Evolutionary conservation across 2,797 vertebrate species (phyloP).

Genomic region (Staurois parvus): DNA sequence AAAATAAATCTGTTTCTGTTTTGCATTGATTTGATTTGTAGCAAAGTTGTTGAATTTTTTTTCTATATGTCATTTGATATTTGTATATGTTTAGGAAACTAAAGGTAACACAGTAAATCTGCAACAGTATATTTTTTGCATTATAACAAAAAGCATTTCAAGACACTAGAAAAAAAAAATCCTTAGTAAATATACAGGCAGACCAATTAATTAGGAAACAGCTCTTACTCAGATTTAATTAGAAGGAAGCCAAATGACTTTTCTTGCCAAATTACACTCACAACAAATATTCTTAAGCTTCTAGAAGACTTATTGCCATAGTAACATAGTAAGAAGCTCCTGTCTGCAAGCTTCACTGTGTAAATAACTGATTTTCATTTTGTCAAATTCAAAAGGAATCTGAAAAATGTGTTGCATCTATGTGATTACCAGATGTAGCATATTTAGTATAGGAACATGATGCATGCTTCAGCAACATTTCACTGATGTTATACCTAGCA

Average conservation of each 20-base stretch:
- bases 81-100: no score
- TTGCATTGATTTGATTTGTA: no score
- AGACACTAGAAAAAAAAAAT: background rate
- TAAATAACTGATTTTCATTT: constrained; percentile 41
- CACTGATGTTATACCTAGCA: no score
- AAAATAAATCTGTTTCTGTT: no score
- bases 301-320: constrained; percentile 28
- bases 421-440: background rate
- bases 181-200: background rate
- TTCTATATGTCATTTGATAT: no score
- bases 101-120: no score
- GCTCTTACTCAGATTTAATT: constrained; percentile 10
- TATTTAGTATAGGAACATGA: background rate
- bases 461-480: no score
- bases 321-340: constrained; percentile 35
- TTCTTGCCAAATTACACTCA: constrained; percentile 20
- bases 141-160: background rate
- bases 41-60: no score
- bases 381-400: background rate
- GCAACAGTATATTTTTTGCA: background rate
- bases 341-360: constrained; percentile 16
- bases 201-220: constrained; percentile 1
- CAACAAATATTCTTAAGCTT: background rate
- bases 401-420: background rate
- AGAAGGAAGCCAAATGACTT: constrained; percentile 13